phyloP scores from a whole-genome alignment of 37 sponge, comb jelly and placozoan species.

The Oopsacas minuta region DNA sequence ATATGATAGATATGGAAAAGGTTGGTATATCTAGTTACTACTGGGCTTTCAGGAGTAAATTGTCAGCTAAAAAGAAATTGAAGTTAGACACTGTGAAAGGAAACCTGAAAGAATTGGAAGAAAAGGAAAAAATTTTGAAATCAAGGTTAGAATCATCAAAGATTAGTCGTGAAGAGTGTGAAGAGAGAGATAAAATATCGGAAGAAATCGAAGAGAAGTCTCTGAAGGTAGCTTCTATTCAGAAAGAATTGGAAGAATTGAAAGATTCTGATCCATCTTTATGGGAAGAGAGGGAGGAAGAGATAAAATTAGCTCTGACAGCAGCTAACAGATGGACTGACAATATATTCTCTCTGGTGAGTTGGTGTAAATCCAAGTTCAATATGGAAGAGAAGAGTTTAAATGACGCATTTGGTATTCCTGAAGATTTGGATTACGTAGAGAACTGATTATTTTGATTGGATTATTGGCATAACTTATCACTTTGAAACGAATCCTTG shows the following conservation, averaged over 20 bases:
- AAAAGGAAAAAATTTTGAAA: background rate
- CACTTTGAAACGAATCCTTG: no score
- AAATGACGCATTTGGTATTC: constrained; percentile 85
- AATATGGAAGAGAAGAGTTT: constrained; percentile 45
- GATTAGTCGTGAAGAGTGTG: constrained; percentile 14
- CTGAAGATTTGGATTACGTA: constrained; percentile 89
- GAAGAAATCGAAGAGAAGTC: constrained; percentile 39
- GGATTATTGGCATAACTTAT: no score
- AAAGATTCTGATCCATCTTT: constrained; percentile 69
- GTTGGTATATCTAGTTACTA: constrained; percentile 96
- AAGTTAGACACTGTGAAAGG: constrained; percentile 12
- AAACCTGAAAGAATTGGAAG: constrained; percentile 20
- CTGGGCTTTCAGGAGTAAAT: constrained; percentile 87
- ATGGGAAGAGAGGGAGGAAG: constrained; percentile 22
- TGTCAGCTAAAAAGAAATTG: background rate
- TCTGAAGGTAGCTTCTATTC: constrained; percentile 20
- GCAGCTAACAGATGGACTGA: constrained; percentile 97
- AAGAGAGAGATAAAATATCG: constrained; percentile 39
- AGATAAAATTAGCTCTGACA: constrained; percentile 40
- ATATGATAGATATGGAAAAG: constrained; percentile 67
- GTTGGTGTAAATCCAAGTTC: constrained; percentile 89
- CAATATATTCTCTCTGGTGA: constrained; percentile 79
- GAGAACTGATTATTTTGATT: constrained; percentile 7
- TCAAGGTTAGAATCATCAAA: background rate
- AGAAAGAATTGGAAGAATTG: constrained; percentile 49